Evolutionary conservation across 2,888 invertebrate genomes (phyloP).

Genomic region (Leucophenga montana): DNA sequence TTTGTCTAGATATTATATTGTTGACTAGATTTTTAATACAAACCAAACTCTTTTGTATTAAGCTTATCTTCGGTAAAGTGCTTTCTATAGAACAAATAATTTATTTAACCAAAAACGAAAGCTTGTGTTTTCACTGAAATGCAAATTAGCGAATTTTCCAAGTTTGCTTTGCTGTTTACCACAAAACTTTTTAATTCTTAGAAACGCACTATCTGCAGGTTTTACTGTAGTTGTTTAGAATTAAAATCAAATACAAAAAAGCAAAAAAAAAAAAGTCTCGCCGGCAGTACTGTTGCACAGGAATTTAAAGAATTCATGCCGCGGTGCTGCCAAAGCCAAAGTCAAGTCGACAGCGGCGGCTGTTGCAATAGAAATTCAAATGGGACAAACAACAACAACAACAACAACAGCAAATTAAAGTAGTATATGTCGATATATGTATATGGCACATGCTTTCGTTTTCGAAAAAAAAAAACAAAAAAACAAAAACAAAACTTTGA

Average conservation of each 20-base stretch:
- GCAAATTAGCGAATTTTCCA: not conserved
- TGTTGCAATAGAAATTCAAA: too few relatives aligned
- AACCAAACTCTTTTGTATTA: too few relatives aligned
- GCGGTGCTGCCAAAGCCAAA: conserved; percentile 1
- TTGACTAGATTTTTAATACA: too few relatives aligned
- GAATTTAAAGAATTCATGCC: conserved; percentile 20
- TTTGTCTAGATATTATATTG: too few relatives aligned
- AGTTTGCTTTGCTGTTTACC: not conserved
- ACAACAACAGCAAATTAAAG: not conserved
- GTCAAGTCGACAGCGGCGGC: conserved; percentile 1
- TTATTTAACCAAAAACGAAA: too few relatives aligned
- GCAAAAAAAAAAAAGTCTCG: too few relatives aligned
- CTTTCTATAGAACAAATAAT: too few relatives aligned
- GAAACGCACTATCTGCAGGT: not conserved
- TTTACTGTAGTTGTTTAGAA: conserved; percentile 13
- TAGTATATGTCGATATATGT: not conserved
- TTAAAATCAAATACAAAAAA: not conserved
- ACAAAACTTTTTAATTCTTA: not conserved
- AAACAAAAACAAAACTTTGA: too few relatives aligned
- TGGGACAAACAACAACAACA: not conserved
- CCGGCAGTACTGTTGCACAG: not conserved
- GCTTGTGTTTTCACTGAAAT: too few relatives aligned
- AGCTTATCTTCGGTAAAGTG: too few relatives aligned
- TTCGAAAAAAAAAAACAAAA: not conserved
- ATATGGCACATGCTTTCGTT: conserved; percentile 4